Base-by-base conservation (phyloP, 1,140 invertebrate genomes). In the Bombus polaris region DNA sequence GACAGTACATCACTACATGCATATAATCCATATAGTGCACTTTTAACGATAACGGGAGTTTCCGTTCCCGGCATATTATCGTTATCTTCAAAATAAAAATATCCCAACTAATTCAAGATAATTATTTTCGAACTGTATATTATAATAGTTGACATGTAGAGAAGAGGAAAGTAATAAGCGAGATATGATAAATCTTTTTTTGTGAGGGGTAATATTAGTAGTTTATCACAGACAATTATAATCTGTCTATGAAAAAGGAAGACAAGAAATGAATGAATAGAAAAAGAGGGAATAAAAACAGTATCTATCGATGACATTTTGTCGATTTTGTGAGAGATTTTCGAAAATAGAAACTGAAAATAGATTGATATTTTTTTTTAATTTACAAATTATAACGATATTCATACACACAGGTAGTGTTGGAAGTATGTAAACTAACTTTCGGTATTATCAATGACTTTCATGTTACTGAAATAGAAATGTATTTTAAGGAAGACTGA, bases 401-500 rank as follows among this genome's bases (percentile, higher is more conserved):
- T 32, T 32, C n/a, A 35, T 5, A 32, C 0, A n/a, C 59, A n/a
- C 59, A 28, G 59, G 59, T n/a, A 68, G 37, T 1, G 9, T 37
- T 4, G 22, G 1, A 39, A 72, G 15, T 35, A 62, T 10, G 4
- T 13, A 62, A 39, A 59, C 22, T n/a, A 28, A 77, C 3, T 12
- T 32, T 28, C 9, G 10, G 42, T 22, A 35, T 72, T 85, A 85
- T 85, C 77, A 80, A 71, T 80, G 39, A 37, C 3, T 80, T 71
- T 84, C 18, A 6, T 3, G 32, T 65, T 85, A 22, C 42, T 25
- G 47, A 80, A 72, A 85, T 80, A 80, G 77, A 72, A 62, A 59
- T 80, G 32, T 85, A 85, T 85, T 85, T 85, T 85, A 85, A 72
- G 77, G 83, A 28, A 85, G 80, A 80, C 39, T 44, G 32, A 44